These are phyloP conservation scores for Parotocinclus haroldoi DNA, from an alignment of 2,797 vertebrate genomes.

Conservation along the genomic window DNA sequence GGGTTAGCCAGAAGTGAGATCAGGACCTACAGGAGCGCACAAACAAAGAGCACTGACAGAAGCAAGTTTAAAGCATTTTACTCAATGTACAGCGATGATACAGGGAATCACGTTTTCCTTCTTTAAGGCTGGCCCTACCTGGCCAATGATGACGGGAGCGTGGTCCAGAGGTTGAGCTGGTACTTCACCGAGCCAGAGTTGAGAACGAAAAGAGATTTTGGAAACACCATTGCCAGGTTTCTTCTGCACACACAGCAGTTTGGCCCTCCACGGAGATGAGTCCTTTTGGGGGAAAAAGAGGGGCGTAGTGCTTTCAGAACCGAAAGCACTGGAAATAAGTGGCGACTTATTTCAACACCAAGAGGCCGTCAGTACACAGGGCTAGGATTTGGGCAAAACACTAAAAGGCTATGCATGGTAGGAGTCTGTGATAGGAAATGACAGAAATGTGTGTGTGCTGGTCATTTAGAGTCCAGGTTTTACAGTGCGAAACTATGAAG, in stretches of 20 bases:
- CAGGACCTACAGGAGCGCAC: conserved; percentile 58
- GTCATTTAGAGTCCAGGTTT: too few species aligned
- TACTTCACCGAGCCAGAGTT: conserved; percentile 65
- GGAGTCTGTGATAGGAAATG: too few species aligned
- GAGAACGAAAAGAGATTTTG: conserved; percentile 56
- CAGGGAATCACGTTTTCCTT: neutral
- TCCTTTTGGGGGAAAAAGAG: conserved; percentile 62
- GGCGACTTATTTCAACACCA: conserved; percentile 70
- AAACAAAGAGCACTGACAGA: neutral
- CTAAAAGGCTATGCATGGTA: too few species aligned
- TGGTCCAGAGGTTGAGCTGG: conserved; percentile 73
- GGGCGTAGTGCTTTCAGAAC: conserved; percentile 71
- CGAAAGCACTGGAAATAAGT: conserved; percentile 79
- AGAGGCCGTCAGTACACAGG: conserved; percentile 33
- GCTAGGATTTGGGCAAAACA: neutral
- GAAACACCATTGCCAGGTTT: conserved; percentile 59
- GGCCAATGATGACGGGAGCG: conserved; percentile 71
- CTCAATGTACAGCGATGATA: too few species aligned
- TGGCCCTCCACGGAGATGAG: conserved; percentile 66
- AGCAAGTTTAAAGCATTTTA: too few species aligned
- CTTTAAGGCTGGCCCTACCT: conserved; percentile 55
- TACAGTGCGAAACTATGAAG: too few species aligned
- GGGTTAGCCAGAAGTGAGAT: conserved; percentile 68
- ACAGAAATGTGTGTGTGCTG: too few species aligned
- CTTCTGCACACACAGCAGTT: conserved; percentile 72